phyloP scores from a whole-genome alignment of 35 echinoderm and acorn worm genomes.

The Lytechinus variegatus region DNA sequence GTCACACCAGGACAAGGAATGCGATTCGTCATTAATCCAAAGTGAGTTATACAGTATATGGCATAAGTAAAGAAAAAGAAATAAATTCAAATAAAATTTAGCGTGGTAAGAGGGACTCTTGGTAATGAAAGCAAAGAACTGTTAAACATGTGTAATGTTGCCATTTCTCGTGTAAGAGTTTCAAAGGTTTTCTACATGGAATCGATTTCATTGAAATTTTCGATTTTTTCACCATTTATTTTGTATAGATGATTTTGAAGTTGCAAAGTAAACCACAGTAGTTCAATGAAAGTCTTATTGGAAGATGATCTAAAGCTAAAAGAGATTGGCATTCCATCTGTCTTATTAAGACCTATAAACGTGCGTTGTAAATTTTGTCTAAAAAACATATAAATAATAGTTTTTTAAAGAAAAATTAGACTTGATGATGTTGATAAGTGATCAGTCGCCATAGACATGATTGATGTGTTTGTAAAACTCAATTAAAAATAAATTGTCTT shows the following conservation, averaged over 20 bases:
- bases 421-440: too few relatives aligned
- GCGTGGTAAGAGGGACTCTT: background rate
- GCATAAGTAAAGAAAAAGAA: background rate
- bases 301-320: background rate
- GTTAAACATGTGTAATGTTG: background rate
- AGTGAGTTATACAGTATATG: background rate
- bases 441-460: too few relatives aligned
- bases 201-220: background rate
- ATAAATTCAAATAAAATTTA: background rate
- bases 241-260: background rate
- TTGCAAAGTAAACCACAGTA: background rate
- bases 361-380: background rate
- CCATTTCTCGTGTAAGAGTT: too few relatives aligned
- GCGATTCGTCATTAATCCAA: slow-evolving; percentile 49
- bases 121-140: background rate
- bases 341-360: background rate
- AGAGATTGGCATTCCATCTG: background rate
- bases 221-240: background rate
- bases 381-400: too few relatives aligned
- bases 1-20: slow-evolving; percentile 35
- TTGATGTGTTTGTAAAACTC: too few relatives aligned
- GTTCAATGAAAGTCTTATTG: background rate
- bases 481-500: too few relatives aligned
- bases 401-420: too few relatives aligned
- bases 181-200: too few relatives aligned